Conservation (phyloP, 37 sponge, comb jelly and placozoan genomes). For the Chondrilla cf. caribensis region DNA sequence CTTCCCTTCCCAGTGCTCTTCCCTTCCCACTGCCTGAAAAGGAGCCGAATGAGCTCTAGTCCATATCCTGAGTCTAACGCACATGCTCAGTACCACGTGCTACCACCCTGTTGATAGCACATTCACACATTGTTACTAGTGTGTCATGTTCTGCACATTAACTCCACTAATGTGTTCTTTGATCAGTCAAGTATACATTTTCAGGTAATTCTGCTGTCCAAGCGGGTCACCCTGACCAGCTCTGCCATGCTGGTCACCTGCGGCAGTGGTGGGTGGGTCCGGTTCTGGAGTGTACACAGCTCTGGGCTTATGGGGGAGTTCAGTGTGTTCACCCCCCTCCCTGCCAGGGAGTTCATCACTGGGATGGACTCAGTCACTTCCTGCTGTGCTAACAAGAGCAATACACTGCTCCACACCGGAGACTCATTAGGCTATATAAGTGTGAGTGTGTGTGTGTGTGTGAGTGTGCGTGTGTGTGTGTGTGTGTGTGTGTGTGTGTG, state of each 20-base stretch:
- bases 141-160: too few species aligned
- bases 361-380: constrained; percentile 49
- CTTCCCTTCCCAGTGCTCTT: too few species aligned
- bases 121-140: too few species aligned
- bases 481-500: constrained; percentile 2
- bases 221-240: constrained; percentile 16
- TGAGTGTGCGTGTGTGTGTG: neutral
- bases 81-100: too few species aligned
- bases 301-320: constrained; percentile 59
- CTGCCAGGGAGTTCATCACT: neutral
- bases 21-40: too few species aligned
- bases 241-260: constrained; percentile 69
- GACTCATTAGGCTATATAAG: constrained; percentile 78
- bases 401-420: constrained; percentile 53
- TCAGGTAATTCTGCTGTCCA: constrained; percentile 65
- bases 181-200: too few species aligned
- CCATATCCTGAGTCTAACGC: too few species aligned
- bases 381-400: constrained; percentile 25
- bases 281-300: constrained; percentile 77
- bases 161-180: too few species aligned
- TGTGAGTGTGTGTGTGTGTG: constrained; percentile 24
- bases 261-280: constrained; percentile 74
- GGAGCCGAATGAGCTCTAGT: too few species aligned
- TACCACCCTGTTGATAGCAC: too few species aligned
- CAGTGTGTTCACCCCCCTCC: constrained; percentile 25